Evolutionary conservation across 2,888 invertebrate species (phyloP), one percentile per base, ranked within the genome.

Genomic region (Drosophila atroscutellata): DNA sequence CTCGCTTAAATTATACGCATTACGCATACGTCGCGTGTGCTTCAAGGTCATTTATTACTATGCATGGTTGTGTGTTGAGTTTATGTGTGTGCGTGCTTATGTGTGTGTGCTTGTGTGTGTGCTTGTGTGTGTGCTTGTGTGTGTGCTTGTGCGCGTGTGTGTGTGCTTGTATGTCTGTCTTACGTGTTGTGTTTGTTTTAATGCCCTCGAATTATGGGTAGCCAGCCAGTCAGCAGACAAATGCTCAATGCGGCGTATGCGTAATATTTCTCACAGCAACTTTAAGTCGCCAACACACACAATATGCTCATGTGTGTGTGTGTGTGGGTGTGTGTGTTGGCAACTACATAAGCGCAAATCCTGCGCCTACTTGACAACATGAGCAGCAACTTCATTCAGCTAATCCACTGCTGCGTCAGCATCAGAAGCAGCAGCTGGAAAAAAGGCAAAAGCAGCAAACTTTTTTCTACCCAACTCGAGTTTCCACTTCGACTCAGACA

Each of bases 21-120:
- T 77, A 62, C 62, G 78, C 70, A 81, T 74, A 74, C 81, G 78
- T 45, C 56, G 65, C 60, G 67, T 81, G 64, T 39, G 74, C 74
- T 51, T 81, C 79, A 80, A 80, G 80, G 80, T 80, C 78, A 74
- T 45, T 26, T 34, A 6, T 20, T 9, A 37, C 50, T 69, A 30
- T 18, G 36, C n/a, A 11, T 36, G n/a, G 26, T 15, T 47, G 15
- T 36, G 15, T 52, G n/a, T 45, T 8, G 11, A 34, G 28, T 54
- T 8, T 58, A 4, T 54, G n/a, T 24, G 6, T 54, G 20, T n/a
- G 15, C 36, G 2, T n/a, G 9, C 11, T 18, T n/a, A 15, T 28
- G 28, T 49, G 7, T 30, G 30, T 47, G n/a, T 37, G 37, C 2
- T 2, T 9, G 5, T 9, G 2, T 15, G 26, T 60, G 24, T 36